Base-by-base conservation (phyloP, 2,113 vertebrate genomes). In the Symphodus melops region DNA sequence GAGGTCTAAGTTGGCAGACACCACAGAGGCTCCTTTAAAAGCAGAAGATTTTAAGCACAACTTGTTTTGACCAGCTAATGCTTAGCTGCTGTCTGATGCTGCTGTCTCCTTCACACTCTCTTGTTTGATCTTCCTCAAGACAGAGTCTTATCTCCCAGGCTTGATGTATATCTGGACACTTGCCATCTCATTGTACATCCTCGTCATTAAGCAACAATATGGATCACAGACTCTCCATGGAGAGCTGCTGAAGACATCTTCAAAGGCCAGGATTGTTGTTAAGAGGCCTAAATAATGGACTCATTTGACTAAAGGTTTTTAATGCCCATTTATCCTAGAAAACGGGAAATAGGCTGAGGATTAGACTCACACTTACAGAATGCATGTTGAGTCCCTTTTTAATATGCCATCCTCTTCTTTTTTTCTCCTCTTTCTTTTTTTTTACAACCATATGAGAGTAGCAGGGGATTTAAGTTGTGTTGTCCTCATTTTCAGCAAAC, bases 251-350 rank as follows among this genome's bases (percentile, higher is more conserved):
- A 82, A 87, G 71, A 86, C 72, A 21, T 63, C 55, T 84, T 88
- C 65, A 87, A 88, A 90, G 84, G 67, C 46, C 71, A 77, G 61
- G 67, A 42, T 82, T 84, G 77, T 65, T 48, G 75, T 70, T 81
- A 83, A 88, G 74, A 88, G 71, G 59, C 75, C 86, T 82, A 59
- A 77, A 89, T 84, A 88, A 90, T 83, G 58, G 49, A 75, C 55
- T 88, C 55, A 83, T 89, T 90, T 91, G 58, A 89, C 82, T 82
- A 86, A 88, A 87, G 81, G 60, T 65, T 89, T 81, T 88, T 89
- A 91, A 91, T 86, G 68, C 84, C 77, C 71, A 81, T 86, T 91
- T 89, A 91, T 75, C 69, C 70, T n/a, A 28, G 49, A 75, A 82
- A 82, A 83, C 79, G 70, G 82, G 77, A 85, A 88, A 75, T 52